These are phyloP conservation scores for Akabosia matsudoensis DNA, from an alignment of 1,140 invertebrate species.

Conservation along the genomic window DNA sequence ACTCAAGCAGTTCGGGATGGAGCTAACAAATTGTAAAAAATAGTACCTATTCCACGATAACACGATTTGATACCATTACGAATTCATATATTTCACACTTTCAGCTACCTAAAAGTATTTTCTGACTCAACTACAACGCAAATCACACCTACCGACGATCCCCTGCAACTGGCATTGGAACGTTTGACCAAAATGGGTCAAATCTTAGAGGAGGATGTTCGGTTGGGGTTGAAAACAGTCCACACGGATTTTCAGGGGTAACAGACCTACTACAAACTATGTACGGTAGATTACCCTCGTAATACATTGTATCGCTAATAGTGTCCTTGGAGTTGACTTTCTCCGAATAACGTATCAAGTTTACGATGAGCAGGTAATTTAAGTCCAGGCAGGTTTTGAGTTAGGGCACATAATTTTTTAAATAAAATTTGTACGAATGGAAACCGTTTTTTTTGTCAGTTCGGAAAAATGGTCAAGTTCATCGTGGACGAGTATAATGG, in stretches of 20 bases:
- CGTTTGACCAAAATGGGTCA: neutral
- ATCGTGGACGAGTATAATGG: constrained; percentile 3
- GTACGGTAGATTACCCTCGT: no score
- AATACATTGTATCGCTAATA: neutral
- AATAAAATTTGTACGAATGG: neutral
- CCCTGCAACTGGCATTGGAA: neutral
- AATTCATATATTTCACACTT: neutral
- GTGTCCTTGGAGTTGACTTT: neutral
- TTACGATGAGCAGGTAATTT: neutral
- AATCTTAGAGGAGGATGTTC: neutral
- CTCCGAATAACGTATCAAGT: neutral
- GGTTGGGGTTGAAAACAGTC: neutral
- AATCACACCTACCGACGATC: neutral
- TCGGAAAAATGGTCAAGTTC: constrained; percentile 1
- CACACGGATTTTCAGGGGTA: constrained; percentile 1
- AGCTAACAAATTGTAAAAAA: constrained; percentile 18
- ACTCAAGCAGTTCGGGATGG: neutral
- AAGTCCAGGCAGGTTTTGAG: neutral
- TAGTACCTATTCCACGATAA: no score
- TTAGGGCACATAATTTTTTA: neutral
- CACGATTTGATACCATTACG: neutral
- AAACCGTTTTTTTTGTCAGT: neutral
- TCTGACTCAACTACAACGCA: neutral
- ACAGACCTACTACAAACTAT: neutral
- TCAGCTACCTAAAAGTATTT: constrained; percentile 1